These are phyloP conservation scores for Pachyramphus minor DNA, from an alignment of 2,113 vertebrate species.

Conservation along the genomic window DNA sequence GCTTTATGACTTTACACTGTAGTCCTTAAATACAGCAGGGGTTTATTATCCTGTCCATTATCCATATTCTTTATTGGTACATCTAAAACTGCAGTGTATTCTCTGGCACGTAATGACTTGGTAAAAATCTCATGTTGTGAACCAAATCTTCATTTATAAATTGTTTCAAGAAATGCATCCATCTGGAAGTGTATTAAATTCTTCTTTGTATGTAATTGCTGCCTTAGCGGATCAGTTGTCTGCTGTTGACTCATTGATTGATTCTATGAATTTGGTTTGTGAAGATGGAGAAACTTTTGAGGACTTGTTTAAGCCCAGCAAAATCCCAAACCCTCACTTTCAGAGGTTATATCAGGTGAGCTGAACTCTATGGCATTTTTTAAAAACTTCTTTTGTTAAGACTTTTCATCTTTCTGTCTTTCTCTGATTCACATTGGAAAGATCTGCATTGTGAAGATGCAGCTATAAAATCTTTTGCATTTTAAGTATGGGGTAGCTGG, in stretches of 20 bases:
- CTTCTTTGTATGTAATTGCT: constrained; percentile 3
- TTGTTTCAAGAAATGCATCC: neutral
- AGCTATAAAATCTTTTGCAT: neutral
- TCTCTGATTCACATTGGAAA: neutral
- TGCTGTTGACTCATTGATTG: constrained; percentile 87
- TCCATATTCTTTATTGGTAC: neutral
- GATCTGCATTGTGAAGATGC: neutral
- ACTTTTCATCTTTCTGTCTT: neutral
- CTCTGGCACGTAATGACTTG: neutral
- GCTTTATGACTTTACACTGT: neutral
- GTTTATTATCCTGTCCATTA: neutral
- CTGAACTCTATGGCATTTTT: neutral
- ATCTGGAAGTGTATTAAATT: constrained; percentile 1
- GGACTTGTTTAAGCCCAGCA: constrained; percentile 85
- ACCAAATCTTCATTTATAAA: neutral
- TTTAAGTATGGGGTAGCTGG: neutral
- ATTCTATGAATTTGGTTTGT: constrained; percentile 89
- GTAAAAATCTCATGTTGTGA: neutral
- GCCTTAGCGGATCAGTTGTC: constrained; percentile 81
- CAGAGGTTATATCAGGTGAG: constrained; percentile 95
- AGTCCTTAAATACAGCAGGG: constrained; percentile 18
- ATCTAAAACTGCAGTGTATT: neutral
- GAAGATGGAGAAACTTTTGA: constrained; percentile 74
- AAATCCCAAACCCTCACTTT: constrained; percentile 90
- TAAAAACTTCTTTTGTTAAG: neutral